Evolutionary conservation across 2,888 invertebrate species (phyloP).

Genomic region (Agrochola litura): DNA sequence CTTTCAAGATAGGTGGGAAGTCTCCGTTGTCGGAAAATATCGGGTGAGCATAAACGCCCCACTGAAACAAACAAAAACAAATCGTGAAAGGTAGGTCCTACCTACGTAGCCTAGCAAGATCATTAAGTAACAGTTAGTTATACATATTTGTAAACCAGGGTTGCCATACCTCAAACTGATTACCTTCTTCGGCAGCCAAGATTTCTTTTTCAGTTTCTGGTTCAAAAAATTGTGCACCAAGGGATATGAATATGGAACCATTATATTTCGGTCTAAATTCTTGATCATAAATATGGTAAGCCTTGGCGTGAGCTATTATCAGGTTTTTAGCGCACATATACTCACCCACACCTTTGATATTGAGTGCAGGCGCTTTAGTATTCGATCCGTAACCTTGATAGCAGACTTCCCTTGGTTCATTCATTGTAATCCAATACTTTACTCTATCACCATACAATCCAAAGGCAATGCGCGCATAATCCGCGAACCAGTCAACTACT

Average conservation of each 20-base stretch:
- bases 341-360: constrained; percentile 80
- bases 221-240: constrained; percentile 77
- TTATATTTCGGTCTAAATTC: constrained; percentile 79
- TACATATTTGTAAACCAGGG: neutral
- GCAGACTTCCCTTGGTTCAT: constrained; percentile 86
- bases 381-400: constrained; percentile 82
- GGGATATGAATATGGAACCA: constrained; percentile 67
- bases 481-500: constrained; percentile 84
- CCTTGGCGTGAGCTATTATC: constrained; percentile 88
- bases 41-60: constrained; percentile 91
- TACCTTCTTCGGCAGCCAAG: constrained; percentile 80
- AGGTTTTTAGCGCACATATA: constrained; percentile 87
- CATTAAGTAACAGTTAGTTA: neutral
- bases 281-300: constrained; percentile 87
- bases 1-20: constrained; percentile 91
- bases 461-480: constrained; percentile 84
- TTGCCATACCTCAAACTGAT: constrained; percentile 83
- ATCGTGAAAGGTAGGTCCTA: neutral
- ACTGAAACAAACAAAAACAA: constrained; percentile 73
- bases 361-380: constrained; percentile 73
- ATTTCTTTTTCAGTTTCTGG: constrained; percentile 86
- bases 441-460: constrained; percentile 85
- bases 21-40: constrained; percentile 91
- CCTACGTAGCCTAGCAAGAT: neutral
- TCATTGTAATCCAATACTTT: constrained; percentile 90